Evolutionary conservation across 2,888 invertebrate genomes (phyloP).

Genomic region (Cylindroiulus punctatus): DNA sequence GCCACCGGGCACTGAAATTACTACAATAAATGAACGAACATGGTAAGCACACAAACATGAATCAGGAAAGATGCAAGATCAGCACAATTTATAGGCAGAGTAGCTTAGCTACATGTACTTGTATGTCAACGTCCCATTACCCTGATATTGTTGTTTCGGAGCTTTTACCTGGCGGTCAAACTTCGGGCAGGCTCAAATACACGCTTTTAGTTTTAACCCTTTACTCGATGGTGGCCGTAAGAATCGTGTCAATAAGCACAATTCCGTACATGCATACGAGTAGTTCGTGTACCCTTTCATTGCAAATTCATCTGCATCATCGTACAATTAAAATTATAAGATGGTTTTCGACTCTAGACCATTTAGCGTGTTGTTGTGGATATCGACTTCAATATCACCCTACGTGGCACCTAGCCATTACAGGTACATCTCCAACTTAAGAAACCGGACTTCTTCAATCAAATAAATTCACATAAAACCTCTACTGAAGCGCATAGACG

Average conservation of each 20-base stretch:
- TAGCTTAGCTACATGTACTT: too few species aligned
- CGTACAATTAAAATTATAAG: too few species aligned
- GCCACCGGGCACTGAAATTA: too few species aligned
- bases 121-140: too few species aligned
- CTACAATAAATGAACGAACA: too few species aligned
- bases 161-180: too few species aligned
- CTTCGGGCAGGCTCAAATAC: background rate
- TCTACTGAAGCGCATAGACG: background rate
- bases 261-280: too few species aligned
- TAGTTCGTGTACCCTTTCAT: background rate
- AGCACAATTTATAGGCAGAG: too few species aligned
- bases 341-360: background rate
- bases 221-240: background rate
- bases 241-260: background rate
- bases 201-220: background rate
- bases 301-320: background rate
- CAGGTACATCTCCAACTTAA: background rate
- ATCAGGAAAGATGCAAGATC: too few species aligned
- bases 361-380: background rate
- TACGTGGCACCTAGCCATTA: too few species aligned
- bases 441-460: conserved; percentile 8
- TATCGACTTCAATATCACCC: background rate
- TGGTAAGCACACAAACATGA: too few species aligned
- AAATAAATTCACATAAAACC: conserved; percentile 43
- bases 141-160: too few species aligned